Percentiles rank a stretch among this genome's conserved stretches.
These are phyloP conservation scores for Sycophila texana DNA, from an alignment of 2,888 invertebrate genomes.

Conservation along the genomic window DNA sequence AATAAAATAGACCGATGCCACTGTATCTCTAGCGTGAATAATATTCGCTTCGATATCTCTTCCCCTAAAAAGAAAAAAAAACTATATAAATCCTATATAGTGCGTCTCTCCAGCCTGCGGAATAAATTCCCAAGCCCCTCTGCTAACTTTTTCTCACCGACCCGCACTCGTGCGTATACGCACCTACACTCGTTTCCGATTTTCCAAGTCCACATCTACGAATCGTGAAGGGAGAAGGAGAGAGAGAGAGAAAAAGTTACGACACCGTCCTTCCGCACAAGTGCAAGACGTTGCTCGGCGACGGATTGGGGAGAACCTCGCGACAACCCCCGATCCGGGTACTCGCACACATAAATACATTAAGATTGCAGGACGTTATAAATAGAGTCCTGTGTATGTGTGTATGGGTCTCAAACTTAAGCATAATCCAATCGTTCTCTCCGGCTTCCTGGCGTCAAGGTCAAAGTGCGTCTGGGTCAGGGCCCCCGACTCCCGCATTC, in stretches of 20 bases:
- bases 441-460: slow-evolving; percentile 58
- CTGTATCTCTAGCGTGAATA: no score
- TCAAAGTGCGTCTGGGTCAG: slow-evolving; percentile 62
- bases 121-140: slow-evolving; percentile 30
- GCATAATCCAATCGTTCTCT: slow-evolving; percentile 15
- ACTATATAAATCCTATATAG: not conserved
- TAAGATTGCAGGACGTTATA: slow-evolving; percentile 58
- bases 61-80: not conserved
- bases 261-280: slow-evolving; percentile 4
- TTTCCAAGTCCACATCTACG: not conserved
- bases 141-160: not conserved
- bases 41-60: not conserved
- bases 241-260: slow-evolving; percentile 11
- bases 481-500: slow-evolving; percentile 44
- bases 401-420: not conserved
- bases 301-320: not conserved
- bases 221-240: not conserved
- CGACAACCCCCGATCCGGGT: slow-evolving; percentile 32
- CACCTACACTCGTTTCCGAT: not conserved
- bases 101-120: not conserved
- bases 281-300: slow-evolving; percentile 23
- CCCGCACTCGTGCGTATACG: not conserved
- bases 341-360: slow-evolving; percentile 13
- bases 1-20: no score
- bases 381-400: slow-evolving; percentile 50